phyloP scores from a whole-genome alignment of 2,113 vertebrate species.

The Aleadryas rufinucha region DNA sequence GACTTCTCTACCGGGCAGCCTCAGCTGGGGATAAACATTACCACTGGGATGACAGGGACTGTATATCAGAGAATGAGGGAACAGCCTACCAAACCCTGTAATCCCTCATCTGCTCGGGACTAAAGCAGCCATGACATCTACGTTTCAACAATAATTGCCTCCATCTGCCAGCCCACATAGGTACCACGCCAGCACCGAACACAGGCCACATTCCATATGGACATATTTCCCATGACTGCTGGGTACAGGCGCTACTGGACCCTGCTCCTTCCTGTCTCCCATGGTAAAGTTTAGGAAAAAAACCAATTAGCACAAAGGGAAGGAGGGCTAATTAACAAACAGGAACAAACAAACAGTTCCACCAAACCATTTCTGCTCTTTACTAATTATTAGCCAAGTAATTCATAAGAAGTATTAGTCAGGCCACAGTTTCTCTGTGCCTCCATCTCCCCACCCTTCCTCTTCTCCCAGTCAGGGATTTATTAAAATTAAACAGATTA shows the following conservation, averaged over 20 bases:
- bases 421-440: slow-evolving; percentile 62
- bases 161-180: not conserved
- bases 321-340: slow-evolving; percentile 39
- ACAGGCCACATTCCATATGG: not conserved
- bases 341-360: slow-evolving; percentile 55
- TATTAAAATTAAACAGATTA: slow-evolving; percentile 85
- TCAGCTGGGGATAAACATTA: not conserved
- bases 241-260: not conserved
- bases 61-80: not conserved
- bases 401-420: slow-evolving; percentile 75
- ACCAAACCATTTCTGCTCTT: slow-evolving; percentile 61
- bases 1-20: not conserved
- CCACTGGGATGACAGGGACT: not conserved
- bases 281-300: not conserved
- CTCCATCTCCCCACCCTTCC: slow-evolving; percentile 41
- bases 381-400: slow-evolving; percentile 68
- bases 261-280: not conserved
- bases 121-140: not conserved
- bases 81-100: not conserved
- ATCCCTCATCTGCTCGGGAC: not conserved
- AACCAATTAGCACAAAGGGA: slow-evolving; percentile 46
- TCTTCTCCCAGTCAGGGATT: slow-evolving; percentile 78
- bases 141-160: not conserved
- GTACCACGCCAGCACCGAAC: not conserved
- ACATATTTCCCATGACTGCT: not conserved